Conservation (phyloP, 2,113 vertebrate species). For the Morphnarchus princeps region DNA sequence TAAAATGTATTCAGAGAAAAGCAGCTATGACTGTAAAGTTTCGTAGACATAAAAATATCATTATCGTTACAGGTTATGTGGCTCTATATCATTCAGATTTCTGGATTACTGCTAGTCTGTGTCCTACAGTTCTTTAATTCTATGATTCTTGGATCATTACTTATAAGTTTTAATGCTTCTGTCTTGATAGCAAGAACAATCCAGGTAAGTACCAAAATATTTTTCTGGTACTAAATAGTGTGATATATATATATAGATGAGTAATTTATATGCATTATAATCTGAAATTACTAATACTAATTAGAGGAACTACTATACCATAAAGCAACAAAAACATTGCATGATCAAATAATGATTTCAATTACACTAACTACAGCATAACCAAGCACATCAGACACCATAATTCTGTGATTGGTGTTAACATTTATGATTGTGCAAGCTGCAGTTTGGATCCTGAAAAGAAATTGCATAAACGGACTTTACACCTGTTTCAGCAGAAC, state of each 20-base stretch:
- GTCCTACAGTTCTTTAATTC: constrained; percentile 93
- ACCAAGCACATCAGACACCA: neutral
- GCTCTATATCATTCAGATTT: constrained; percentile 85
- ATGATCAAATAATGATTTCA: constrained; percentile 15
- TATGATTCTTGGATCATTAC: constrained; percentile 93
- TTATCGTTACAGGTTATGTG: constrained; percentile 76
- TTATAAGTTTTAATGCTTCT: constrained; percentile 90
- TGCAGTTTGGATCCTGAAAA: neutral
- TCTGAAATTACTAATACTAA: neutral
- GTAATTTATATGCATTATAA: neutral
- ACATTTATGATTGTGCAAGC: neutral
- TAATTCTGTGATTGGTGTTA: neutral
- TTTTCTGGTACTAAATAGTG: neutral
- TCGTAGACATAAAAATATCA: neutral
- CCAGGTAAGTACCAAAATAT: constrained; percentile 77
- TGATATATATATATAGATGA: neutral
- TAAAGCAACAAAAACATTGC: neutral
- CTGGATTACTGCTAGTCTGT: constrained; percentile 87
- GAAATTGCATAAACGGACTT: neutral
- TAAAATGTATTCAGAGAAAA: neutral
- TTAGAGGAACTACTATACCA: neutral
- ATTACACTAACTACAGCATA: neutral
- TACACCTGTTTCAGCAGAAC: neutral
- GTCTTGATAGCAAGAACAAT: constrained; percentile 82
- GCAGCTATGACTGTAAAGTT: neutral